A percentile compares a stretch with the other conserved stretches of the same genome.
Conservation (phyloP, 2,113 vertebrate genomes). For the Mormoops blainvillei region DNA sequence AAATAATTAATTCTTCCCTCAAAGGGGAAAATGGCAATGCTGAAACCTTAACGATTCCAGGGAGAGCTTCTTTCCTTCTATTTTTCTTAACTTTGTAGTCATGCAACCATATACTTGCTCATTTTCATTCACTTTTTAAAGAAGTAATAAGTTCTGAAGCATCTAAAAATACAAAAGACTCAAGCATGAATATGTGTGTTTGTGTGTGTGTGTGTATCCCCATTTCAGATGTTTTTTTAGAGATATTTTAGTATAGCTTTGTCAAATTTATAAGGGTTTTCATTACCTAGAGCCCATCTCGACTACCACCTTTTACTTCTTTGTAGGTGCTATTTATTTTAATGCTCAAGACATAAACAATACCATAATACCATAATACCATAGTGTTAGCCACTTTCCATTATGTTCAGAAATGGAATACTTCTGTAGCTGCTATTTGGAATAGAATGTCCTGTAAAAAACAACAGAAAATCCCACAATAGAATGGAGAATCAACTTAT, state of each 20-base stretch:
- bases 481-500: neutral
- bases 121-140: slow-evolving; percentile 7
- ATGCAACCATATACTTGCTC: neutral
- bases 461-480: too few species aligned
- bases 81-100: neutral
- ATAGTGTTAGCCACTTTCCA: neutral
- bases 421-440: neutral
- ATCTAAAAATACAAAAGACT: neutral
- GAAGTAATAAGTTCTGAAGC: neutral
- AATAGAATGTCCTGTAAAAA: neutral
- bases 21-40: neutral
- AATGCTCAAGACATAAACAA: neutral
- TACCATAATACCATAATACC: slow-evolving; percentile 17
- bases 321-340: neutral
- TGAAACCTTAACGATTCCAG: neutral
- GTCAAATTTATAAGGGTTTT: neutral
- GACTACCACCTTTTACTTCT: neutral
- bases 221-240: neutral
- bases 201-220: neutral
- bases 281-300: neutral
- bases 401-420: neutral
- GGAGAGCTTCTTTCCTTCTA: neutral
- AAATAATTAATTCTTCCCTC: neutral
- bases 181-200: neutral
- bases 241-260: neutral